phyloP scores from a whole-genome alignment of 1,140 invertebrate genomes.

The Caenorhabditis brenneri region DNA sequence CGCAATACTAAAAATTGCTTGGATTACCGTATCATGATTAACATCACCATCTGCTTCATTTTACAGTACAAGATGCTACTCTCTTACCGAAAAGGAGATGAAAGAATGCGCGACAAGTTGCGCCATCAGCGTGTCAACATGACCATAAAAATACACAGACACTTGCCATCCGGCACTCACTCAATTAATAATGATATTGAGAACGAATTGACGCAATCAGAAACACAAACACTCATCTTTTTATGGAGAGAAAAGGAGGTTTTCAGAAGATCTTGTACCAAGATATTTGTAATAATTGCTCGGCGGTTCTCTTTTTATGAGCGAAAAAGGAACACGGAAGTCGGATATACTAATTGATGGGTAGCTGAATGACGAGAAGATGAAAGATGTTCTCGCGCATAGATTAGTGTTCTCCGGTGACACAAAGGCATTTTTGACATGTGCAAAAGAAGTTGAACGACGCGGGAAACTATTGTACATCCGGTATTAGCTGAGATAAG shows the following conservation, averaged over 20 bases:
- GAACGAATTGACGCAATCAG: neutral
- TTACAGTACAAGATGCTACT: neutral
- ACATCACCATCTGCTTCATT: neutral
- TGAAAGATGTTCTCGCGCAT: neutral
- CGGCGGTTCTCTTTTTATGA: neutral
- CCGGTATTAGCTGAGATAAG: neutral
- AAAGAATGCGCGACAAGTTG: neutral
- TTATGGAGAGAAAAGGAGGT: neutral
- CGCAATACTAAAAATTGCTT: too few relatives aligned
- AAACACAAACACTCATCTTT: neutral
- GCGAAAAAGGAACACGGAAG: neutral
- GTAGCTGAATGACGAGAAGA: neutral
- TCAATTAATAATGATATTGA: neutral
- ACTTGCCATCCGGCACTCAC: neutral
- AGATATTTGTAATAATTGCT: neutral
- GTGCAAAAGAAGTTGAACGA: neutral
- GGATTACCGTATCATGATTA: neutral
- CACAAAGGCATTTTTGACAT: too few relatives aligned
- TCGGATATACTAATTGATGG: neutral
- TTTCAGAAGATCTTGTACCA: neutral
- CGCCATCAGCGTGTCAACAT: constrained; percentile 7
- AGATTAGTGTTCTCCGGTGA: neutral
- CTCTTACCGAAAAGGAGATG: neutral
- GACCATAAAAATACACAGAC: neutral
- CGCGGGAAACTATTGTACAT: neutral